Base-by-base conservation (phyloP, 2,113 vertebrate species). In the Misgurnus mizolepis region DNA sequence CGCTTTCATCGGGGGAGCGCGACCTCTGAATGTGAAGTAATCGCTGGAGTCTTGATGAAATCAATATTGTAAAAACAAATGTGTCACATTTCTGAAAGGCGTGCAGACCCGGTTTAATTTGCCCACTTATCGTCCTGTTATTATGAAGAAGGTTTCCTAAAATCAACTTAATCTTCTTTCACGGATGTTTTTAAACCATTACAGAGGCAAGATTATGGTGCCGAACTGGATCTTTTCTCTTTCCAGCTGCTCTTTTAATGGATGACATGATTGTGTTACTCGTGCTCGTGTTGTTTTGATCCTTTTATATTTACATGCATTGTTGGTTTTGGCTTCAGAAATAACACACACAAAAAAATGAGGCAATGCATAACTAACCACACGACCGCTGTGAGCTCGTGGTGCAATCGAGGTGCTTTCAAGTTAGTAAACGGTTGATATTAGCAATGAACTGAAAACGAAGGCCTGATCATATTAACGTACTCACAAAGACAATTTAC, bases 51-150 rank as follows among this genome's bases (percentile, higher is more conserved):
- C 82, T 72, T 68, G 56, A 85, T 85, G 73, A 43, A 80, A 82
- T 84, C 66, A 85, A 67, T 60, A 72, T 74, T 74, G 72, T 85
- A 64, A 80, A 85, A 83, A 85, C 82, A 83, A 80, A 79, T 67
- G 78, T 41, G 22, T 83, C 80, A 49, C 34, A 10, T 84, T 81
- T 81, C 85, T 69, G 68, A 83, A 68, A 61, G 10, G 43, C 73
- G 40, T 60, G 43, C 55, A 43, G 27, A 17, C 34, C 60, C 11
- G 53, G n/a, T 22, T 22, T 34, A 34, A 22, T 22, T 34, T 34
- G 65, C 73, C 34, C 34, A 9, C 27, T 7, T 77, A 53, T 64
- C 40, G 65, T 66, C 60, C 58, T 5, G 60, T 43, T 68, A 22
- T 61, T 34, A 14, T 43, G 34, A 64, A 74, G 22, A 64, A 64